Base-by-base conservation (phyloP, 1,140 invertebrate species). In the Daktulosphaira vitifoliae region DNA sequence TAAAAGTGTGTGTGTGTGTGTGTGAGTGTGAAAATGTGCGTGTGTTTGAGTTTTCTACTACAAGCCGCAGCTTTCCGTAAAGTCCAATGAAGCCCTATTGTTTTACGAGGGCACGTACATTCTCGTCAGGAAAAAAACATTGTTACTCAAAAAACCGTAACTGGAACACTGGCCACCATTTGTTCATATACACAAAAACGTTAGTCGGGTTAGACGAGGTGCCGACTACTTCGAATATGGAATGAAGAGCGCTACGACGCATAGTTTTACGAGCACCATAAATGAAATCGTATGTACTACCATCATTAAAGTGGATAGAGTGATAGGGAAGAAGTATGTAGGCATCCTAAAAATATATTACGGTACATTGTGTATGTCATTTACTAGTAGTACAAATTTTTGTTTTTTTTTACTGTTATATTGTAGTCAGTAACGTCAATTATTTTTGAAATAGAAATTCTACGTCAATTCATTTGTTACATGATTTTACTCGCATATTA, bases 71-170 rank as follows among this genome's bases (percentile, higher is more conserved):
- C 42, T 62, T 62, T 62, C 46, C 46, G 53, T 9, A 26, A 25
- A 56, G 54, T 48, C 54, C 42, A 23, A 59, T 15, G 54, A 48
- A 62, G 54, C 42, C 42, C 54, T 62, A 62, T 62, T 62, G 54
- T 62, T 62, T 62, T 62, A 62, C 54, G 42, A 48, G 11, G 46
- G 42, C 54, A 46, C 54, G 54, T 62, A 62, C 42, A 42, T 25
- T 16, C n/a, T 56, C 15, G 38, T 15, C n/a, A 38, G 53, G 22
- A 26, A 16, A 42, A 56, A 56, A 42, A 16, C 53, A 29, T 48
- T 48, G 54, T 62, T 59, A 44, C n/a, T 39, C 42, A 39, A 62
- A 62, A 46, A 46, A 62, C 42, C 16, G 26, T 48, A 62, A 29
- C 42, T 33, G 54, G 25, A 62, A 62, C 42, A 46, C 54, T 46